Evolutionary conservation across 2,113 vertebrate species (phyloP).

Genomic region (Azemiops feae): DNA sequence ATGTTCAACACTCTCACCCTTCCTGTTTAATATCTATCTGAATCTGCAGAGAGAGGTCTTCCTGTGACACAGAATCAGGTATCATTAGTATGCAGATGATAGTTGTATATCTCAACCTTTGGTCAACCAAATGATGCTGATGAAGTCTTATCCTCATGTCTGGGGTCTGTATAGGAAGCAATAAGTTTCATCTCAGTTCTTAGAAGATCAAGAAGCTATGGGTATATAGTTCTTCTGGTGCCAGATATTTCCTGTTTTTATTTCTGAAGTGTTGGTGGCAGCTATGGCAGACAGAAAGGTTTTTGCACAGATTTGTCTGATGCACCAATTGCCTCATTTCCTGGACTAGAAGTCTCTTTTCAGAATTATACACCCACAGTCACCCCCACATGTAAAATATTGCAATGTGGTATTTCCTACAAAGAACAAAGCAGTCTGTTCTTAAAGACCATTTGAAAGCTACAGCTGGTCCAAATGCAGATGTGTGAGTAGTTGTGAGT

Average conservation of each 20-base stretch:
- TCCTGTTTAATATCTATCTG: neutral
- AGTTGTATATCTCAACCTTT: neutral
- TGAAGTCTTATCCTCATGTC: neutral
- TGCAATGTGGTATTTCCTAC: neutral
- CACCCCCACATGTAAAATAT: neutral
- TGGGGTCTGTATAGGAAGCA: neutral
- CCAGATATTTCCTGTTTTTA: neutral
- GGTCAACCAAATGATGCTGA: neutral
- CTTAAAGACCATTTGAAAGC: neutral
- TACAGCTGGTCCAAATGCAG: neutral
- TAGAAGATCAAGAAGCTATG: neutral
- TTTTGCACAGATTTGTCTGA: neutral
- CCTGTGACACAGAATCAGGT: neutral
- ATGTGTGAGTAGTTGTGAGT: neutral
- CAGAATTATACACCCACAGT: neutral
- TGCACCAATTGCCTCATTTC: neutral
- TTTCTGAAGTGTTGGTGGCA: neutral
- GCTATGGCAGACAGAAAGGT: neutral
- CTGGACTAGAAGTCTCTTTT: neutral
- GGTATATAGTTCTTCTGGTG: neutral
- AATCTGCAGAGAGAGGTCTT: neutral
- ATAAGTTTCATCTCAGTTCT: neutral
- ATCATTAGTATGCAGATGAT: neutral
- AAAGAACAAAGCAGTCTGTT: neutral
- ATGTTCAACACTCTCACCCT: neutral